Base-by-base conservation (phyloP, 2,113 vertebrate genomes). In the Urocynchramus pylzowi region DNA sequence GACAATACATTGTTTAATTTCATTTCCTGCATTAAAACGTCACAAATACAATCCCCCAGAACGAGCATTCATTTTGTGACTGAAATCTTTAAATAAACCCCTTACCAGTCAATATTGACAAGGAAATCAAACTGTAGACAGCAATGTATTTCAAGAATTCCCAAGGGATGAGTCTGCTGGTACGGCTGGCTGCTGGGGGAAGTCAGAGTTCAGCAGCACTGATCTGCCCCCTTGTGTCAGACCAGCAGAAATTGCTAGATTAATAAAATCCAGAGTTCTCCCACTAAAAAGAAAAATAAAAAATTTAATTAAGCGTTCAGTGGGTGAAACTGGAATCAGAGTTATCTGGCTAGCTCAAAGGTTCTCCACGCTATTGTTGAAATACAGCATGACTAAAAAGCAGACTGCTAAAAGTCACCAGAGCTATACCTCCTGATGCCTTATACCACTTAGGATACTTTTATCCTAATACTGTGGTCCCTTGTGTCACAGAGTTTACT, bases 201-300 rank as follows among this genome's bases (percentile, higher is more conserved):
- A 28, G 18, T 13, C 23, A 4, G 49, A 27, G 47, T 67, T 63
- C 42, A 84, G 20, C 35, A 33, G 84, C n/a, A 44, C 74, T 15
- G 24, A 61, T 71, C 87, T 84, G 94, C 94, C 96, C 87, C 81
- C 95, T 82, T 49, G 95, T 89, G 96, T 85, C 73, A 89, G 27
- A 50, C 21, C 2, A 18, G 30, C 39, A 41, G 57, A 65, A 81
- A 28, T 2, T 16, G 24, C 30, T 59, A 21, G 10, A 67, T 24
- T 24, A 50, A 35, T 45, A 42, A 61, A 80, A 89, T 35, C 44
- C 16, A 24, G 30, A 24, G 27, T 24, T 10, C 42, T 68, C 23
- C 57, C 20, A 11, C 14, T 15, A 54, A 76, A 60, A 79, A 80
- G 75, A 63, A 35, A 80, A 63, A n/a, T 1, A 79, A 63, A 35